Base-by-base conservation (phyloP, 2,888 invertebrate genomes). In the Philereme vetulata region DNA sequence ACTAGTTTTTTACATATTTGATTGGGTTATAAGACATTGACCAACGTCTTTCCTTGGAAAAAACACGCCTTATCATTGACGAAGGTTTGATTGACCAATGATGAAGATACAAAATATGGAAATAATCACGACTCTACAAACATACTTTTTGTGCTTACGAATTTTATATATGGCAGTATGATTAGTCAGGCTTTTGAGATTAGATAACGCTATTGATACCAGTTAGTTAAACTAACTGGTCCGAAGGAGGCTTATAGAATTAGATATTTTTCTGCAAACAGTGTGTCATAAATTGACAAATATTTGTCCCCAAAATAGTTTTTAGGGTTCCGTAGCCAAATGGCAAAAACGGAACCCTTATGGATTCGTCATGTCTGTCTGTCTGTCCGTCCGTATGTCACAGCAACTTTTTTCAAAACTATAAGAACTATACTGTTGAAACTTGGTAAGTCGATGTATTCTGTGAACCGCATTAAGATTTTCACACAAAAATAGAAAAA, bases 131-230 rank as follows among this genome's bases (percentile, higher is more conserved):
- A 45, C 10, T 45, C 49, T 47, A 47, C 40, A n/a, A 21, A 52
- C 36, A 10, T n/a, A 47, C 33, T 42, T 38, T 6, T 10, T 42
- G 9, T 10, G 45, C 45, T 44, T 46, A 35, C 46, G 9, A 43
- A 40, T 42, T 46, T n/a, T 43, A 57, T 48, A 48, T 42, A 47
- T 52, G 43, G 42, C 46, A 34, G 8, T 44, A 11, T 32, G 51
- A 58, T 62, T 55, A 51, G 59, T 52, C 59, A 56, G 52, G 49
- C 46, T 56, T 43, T 36, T 46, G 5, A 57, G 59, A 62, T 62
- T 11, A 63, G 56, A 60, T 56, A 56, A 56, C 40, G 8, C 4
- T 53, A 61, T 61, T 52, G 49, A 56, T n/a, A n/a, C n/a, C n/a
- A n/a, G n/a, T n/a, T n/a, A n/a, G n/a, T 60, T 52, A 43, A 47